A percentile compares a stretch with the other conserved stretches of the same genome.
Evolutionary conservation across 2,797 vertebrate genomes (phyloP).

Genomic region (Xerus rutilus): DNA sequence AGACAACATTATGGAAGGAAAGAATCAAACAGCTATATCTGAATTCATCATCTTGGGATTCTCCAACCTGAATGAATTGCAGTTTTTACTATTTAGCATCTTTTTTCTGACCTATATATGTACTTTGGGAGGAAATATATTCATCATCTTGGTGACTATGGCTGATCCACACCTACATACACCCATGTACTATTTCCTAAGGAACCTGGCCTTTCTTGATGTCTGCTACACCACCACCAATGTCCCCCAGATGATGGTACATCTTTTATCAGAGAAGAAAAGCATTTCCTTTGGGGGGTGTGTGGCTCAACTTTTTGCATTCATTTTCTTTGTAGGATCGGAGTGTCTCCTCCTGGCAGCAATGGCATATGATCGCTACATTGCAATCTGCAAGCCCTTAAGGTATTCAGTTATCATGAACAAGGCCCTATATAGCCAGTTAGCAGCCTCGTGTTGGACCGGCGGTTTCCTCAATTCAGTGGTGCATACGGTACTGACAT

Average conservation of each 20-base stretch:
- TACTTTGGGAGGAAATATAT: constrained; percentile 79
- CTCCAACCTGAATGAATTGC: constrained; percentile 63
- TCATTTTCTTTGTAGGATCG: constrained; percentile 80
- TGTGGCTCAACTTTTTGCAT: constrained; percentile 78
- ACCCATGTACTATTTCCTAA: constrained; percentile 82
- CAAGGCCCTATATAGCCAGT: neutral
- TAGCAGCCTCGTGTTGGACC: constrained; percentile 71
- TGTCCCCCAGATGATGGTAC: constrained; percentile 82
- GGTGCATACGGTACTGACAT: constrained; percentile 79
- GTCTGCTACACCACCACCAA: constrained; percentile 83
- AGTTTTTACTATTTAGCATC: constrained; percentile 68
- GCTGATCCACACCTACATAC: constrained; percentile 66
- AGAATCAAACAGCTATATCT: constrained; percentile 72
- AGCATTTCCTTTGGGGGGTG: constrained; percentile 74
- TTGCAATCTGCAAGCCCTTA: constrained; percentile 67
- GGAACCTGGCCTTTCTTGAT: constrained; percentile 80
- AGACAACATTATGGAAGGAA: constrained; percentile 31
- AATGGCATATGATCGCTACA: constrained; percentile 79
- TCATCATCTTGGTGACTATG: constrained; percentile 69
- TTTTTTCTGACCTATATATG: constrained; percentile 77
- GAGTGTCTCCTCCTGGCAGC: constrained; percentile 79
- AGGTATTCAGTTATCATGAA: constrained; percentile 76
- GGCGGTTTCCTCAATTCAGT: constrained; percentile 80
- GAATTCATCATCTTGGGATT: constrained; percentile 82
- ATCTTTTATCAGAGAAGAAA: constrained; percentile 75